Evolutionary conservation across 1,140 invertebrate species (phyloP), one percentile per base, ranked within the genome.

Genomic region (Brachionus rotundiformis): DNA sequence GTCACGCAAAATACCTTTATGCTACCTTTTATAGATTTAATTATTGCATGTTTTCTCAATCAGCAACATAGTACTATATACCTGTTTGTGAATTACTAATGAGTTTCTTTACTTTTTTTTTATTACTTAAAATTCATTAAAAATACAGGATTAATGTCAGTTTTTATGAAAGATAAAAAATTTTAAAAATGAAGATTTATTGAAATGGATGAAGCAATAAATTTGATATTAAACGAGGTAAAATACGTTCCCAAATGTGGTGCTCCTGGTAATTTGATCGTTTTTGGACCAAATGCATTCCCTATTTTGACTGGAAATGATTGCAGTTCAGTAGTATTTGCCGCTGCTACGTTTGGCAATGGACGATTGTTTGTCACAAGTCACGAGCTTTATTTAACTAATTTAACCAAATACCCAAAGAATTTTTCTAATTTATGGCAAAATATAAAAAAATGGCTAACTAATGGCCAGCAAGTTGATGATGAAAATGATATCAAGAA

Each of bases 401-500:
- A 39, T 23, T 79, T 79, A 5, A 19, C 19, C n/a, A 23, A 31
- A 27, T 79, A 16, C 11, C 16, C 47, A 16, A 59, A 77, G 49
- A 29, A 54, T n/a, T 36, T 79, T 19, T 29, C 7, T 2, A 31
- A 25, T 33, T 79, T 79, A 39, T 79, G 76, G 76, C 19, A 36
- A 63, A 79, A 79, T 31, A 79, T 79, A 8, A 79, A 79, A 59
- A 59, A 19, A 11, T 79, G 76, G 76, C 33, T 79, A 2, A 31
- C 25, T 25, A 59, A 54, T 11, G 27, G 19, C 19, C 47, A 54
- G 8, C 11, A 31, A 41, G 8, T 27, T 10, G 31, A 59, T 31
- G 25, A 23, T 7, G 59, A 79, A 13, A 10, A 11, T 23, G 47
- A 79, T 11, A 79, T 79, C 33, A 16, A 3, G 23, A 25, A 33